These are phyloP conservation scores for Lepidocolaptes lacrymiger DNA, from an alignment of 2,797 vertebrate genomes.

Conservation along the genomic window DNA sequence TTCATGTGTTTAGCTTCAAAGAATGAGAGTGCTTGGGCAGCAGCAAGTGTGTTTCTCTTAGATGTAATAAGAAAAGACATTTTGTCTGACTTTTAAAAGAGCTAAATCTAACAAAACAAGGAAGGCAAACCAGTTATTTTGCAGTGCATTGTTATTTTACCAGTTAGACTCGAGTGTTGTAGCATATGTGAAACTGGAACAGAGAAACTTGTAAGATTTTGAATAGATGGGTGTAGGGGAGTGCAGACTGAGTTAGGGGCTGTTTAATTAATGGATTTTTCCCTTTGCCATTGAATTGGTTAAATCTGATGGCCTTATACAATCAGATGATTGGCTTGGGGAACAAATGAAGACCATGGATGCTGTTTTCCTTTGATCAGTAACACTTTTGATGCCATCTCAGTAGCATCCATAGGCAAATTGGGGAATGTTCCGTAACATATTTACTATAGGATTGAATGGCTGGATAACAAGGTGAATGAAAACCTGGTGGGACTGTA, in stretches of 20 bases:
- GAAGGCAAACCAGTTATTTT: neutral
- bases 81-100: constrained; percentile 23
- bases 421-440: neutral
- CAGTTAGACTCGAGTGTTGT: neutral
- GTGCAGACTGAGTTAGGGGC: neutral
- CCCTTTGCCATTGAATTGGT: neutral
- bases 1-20: constrained; percentile 47
- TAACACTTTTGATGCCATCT: neutral
- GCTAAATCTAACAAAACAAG: neutral
- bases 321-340: neutral
- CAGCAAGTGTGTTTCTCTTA: neutral
- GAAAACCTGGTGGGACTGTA: neutral
- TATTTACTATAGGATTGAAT: neutral
- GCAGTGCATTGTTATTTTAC: neutral
- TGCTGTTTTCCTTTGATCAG: neutral
- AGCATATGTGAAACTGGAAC: neutral
- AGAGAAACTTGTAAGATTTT: neutral
- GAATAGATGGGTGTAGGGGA: neutral
- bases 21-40: constrained; percentile 10
- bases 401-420: neutral
- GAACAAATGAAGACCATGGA: neutral
- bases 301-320: neutral
- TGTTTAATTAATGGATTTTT: neutral
- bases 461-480: neutral
- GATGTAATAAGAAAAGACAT: neutral